Conservation (phyloP, 2,113 vertebrate genomes). For the Coptodon rendalli region DNA sequence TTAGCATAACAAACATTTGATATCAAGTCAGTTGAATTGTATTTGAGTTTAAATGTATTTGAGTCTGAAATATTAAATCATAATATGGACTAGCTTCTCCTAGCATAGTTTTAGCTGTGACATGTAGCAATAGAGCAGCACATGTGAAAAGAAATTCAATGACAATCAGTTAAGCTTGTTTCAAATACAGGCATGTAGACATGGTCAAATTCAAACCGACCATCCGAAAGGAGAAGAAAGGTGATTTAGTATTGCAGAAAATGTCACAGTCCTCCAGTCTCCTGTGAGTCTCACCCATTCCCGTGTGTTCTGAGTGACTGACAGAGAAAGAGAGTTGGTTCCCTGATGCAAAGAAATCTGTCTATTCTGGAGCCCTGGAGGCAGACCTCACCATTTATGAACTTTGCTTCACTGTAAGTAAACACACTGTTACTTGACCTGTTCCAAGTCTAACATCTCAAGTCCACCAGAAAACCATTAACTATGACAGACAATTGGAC, state of each 20-base stretch:
- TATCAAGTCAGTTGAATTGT: neutral
- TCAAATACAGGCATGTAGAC: neutral
- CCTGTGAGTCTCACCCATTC: neutral
- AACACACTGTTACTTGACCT: neutral
- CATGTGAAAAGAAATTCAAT: neutral
- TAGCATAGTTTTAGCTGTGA: neutral
- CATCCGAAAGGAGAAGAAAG: neutral
- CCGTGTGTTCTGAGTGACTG: neutral
- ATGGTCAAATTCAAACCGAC: neutral
- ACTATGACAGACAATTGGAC: neutral
- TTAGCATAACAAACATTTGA: neutral
- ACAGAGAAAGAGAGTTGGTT: neutral
- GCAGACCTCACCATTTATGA: neutral
- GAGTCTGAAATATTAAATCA: neutral
- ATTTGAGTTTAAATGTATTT: neutral
- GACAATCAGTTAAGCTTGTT: neutral
- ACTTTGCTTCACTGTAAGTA: neutral
- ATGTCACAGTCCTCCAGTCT: neutral
- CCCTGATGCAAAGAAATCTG: neutral
- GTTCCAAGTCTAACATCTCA: neutral
- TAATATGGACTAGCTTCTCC: neutral
- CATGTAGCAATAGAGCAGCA: neutral
- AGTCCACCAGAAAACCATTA: neutral
- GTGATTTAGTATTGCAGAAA: neutral
- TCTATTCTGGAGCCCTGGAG: neutral